A percentile compares a stretch with the other conserved stretches of the same genome.
These are phyloP conservation scores for Tillus elongatus DNA, from an alignment of 2,888 invertebrate species.

Conservation along the genomic window DNA sequence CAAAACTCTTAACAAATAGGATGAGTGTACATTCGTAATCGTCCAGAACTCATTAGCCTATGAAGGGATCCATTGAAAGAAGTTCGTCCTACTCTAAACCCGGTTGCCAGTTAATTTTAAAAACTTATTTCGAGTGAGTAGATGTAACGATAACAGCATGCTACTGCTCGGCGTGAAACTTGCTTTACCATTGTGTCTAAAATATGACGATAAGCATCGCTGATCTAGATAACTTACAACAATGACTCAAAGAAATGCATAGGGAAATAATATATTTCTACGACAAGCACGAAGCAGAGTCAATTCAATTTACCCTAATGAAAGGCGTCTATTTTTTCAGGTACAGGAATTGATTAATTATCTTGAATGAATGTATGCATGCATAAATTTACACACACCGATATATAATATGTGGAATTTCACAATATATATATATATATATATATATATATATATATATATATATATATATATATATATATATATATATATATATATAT, in stretches of 20 bases:
- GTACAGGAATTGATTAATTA: too few relatives aligned
- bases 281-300: conserved; percentile 25
- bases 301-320: conserved; percentile 33
- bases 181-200: conserved; percentile 38
- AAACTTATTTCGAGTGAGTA: conserved; percentile 38
- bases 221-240: conserved; percentile 33
- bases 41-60: conserved; percentile 40
- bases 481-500: too few relatives aligned
- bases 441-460: too few relatives aligned
- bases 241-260: conserved; percentile 15
- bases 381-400: too few relatives aligned
- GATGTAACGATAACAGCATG: conserved; percentile 30
- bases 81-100: conserved; percentile 25
- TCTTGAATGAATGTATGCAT: too few relatives aligned
- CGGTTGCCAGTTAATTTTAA: conserved; percentile 36
- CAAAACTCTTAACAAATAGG: conserved; percentile 37
- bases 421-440: too few relatives aligned
- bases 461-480: too few relatives aligned
- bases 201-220: conserved; percentile 41
- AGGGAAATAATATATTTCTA: conserved; percentile 21
- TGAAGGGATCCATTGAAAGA: conserved; percentile 37
- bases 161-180: conserved; percentile 37
- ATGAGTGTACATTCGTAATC: conserved; percentile 36
- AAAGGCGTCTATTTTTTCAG: too few relatives aligned
- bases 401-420: too few relatives aligned